phyloP scores from a whole-genome alignment of 2,113 vertebrate genomes.

The Holacanthus passer region DNA sequence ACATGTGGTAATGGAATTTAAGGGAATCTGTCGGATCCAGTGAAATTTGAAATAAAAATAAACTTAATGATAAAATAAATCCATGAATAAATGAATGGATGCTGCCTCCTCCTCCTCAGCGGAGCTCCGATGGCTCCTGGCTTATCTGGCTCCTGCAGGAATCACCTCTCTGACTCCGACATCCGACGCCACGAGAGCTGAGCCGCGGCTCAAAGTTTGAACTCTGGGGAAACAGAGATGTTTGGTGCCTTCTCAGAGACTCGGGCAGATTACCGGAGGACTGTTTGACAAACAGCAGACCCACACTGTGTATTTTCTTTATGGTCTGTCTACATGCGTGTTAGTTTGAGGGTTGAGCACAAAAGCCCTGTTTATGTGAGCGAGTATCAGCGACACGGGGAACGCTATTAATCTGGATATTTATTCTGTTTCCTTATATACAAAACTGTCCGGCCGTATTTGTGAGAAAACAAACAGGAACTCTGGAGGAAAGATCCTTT shows the following conservation, averaged over 20 bases:
- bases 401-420: conserved; percentile 51
- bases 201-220: conserved; percentile 4
- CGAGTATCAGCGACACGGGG: neutral
- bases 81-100: too few species aligned
- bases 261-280: conserved; percentile 25
- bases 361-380: conserved; percentile 43
- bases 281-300: conserved; percentile 50
- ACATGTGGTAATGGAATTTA: too few species aligned
- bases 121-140: neutral
- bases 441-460: conserved; percentile 22
- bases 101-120: too few species aligned
- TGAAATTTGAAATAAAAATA: neutral
- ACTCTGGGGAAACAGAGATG: conserved; percentile 34
- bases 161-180: conserved; percentile 34
- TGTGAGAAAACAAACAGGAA: conserved; percentile 49
- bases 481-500: conserved; percentile 24
- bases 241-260: conserved; percentile 17
- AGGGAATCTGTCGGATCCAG: neutral
- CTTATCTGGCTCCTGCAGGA: neutral
- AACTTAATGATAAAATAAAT: too few species aligned
- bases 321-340: conserved; percentile 18
- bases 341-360: conserved; percentile 21
- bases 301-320: conserved; percentile 51
- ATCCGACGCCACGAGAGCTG: conserved; percentile 7
- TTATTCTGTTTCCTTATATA: conserved; percentile 40